A percentile compares a stretch with the other conserved stretches of the same genome.
Evolutionary conservation across 2,113 vertebrate genomes (phyloP).

Genomic region (Numida meleagris): DNA sequence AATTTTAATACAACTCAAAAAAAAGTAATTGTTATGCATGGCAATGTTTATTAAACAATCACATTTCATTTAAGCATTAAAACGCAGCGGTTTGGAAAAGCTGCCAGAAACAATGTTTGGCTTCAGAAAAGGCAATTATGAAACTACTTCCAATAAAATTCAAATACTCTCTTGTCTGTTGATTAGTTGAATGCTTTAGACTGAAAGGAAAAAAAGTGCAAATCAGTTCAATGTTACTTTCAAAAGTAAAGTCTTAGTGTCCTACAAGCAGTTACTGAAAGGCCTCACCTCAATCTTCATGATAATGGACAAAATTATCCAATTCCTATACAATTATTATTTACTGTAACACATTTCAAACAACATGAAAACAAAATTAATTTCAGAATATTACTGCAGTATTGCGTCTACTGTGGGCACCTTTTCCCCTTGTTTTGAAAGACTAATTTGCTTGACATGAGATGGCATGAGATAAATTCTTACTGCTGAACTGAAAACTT

Average conservation of each 20-base stretch:
- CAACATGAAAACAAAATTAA: conserved; percentile 49
- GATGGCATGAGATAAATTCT: conserved; percentile 52
- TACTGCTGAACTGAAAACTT: conserved; percentile 44
- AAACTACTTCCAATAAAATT: conserved; percentile 66
- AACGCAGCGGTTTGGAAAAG: conserved; percentile 67
- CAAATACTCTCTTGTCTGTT: conserved; percentile 56
- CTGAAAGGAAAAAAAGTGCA: conserved; percentile 67
- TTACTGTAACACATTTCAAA: conserved; percentile 53
- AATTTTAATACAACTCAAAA: conserved; percentile 71
- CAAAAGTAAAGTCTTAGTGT: conserved; percentile 62
- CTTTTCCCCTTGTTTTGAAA: not conserved
- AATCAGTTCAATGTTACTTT: conserved; percentile 54
- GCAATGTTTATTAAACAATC: conserved; percentile 71
- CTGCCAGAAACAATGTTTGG: conserved; percentile 72
- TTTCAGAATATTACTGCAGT: conserved; percentile 44
- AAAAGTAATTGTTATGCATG: conserved; percentile 67
- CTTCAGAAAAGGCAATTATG: conserved; percentile 72
- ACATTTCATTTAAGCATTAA: conserved; percentile 75
- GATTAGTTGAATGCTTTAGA: conserved; percentile 72
- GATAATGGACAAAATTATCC: conserved; percentile 49
- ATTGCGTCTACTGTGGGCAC: conserved; percentile 41
- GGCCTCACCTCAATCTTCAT: conserved; percentile 51
- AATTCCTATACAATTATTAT: conserved; percentile 46
- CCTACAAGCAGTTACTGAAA: conserved; percentile 68
- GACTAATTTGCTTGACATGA: conserved; percentile 45